Base-by-base conservation (phyloP, 2,797 vertebrate genomes). In the Hylomyscus alleni region DNA sequence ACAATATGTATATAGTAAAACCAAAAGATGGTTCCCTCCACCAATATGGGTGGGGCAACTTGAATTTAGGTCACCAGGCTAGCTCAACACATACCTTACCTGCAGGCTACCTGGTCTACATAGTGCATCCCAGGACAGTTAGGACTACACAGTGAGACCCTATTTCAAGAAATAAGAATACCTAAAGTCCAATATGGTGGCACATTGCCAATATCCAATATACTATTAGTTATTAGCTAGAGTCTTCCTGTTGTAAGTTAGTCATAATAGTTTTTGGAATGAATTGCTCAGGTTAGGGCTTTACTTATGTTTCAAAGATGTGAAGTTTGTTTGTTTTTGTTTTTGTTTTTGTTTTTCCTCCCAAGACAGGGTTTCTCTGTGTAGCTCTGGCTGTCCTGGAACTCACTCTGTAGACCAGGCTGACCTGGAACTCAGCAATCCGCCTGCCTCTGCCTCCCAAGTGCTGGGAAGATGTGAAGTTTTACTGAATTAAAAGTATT, bases 241-340 rank as follows among this genome's bases (percentile, higher is more conserved):
- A 65, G 6, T 72, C 44, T 19, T 95, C 22, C 26, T 54, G n/a
- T 65, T 65, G 10, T 50, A 82, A 29, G 12, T 89, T 84, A 58
- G 50, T 78, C 20, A 87, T 87, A 89, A 24, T 93, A 69, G 6
- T 22, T 60, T 93, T 94, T 88, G 29, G 65, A 85, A 54, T 92
- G 17, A 96, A 84, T 95, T 67, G 14, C 91, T 93, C 91, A 54
- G 67, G n/a, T 94, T 78, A 37, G 54, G 54, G 7, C 50, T 82
- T 95, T 52, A 47, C n/a, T 85, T 96, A 50, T 94, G 37, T 96
- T 96, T 96, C 95, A 89, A 93, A 92, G n/a, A 56, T 13, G 3
- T 72, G 34, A 89, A 19, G 7, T 75, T 89, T 82, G 7, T 75
- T 89, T 82, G 7, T 75, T 89, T 82, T 96, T 44, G 44, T 44